These are phyloP conservation scores for Orthosia incerta DNA, from an alignment of 2,888 invertebrate species.

Conservation along the genomic window DNA sequence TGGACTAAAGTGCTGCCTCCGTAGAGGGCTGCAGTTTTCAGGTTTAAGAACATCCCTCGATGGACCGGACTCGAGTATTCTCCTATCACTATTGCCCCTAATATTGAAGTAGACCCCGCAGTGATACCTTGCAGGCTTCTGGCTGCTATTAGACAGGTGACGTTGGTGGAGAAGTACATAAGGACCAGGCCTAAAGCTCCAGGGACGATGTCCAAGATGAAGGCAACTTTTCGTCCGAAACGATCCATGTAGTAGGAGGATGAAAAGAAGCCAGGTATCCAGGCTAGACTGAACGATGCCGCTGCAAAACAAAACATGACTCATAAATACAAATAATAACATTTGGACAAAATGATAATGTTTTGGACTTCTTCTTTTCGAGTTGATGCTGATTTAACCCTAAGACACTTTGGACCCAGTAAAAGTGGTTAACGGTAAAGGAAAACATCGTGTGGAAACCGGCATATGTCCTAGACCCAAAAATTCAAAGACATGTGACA, in stretches of 20 bases:
- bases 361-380: too few species aligned
- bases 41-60: constrained; percentile 75
- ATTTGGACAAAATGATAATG: too few species aligned
- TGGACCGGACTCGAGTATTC: constrained; percentile 76
- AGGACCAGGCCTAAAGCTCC: constrained; percentile 87
- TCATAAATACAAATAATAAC: too few species aligned
- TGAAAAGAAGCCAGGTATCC: constrained; percentile 65
- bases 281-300: constrained; percentile 66
- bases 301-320: constrained; percentile 59
- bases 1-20: constrained; percentile 71
- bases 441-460: too few species aligned
- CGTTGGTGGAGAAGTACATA: constrained; percentile 75
- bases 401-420: too few species aligned
- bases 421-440: too few species aligned
- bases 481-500: too few species aligned
- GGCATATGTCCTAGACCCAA: too few species aligned
- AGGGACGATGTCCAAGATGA: constrained; percentile 80
- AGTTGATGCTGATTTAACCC: too few species aligned
- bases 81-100: constrained; percentile 77
- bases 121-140: constrained; percentile 79
- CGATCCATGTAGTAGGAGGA: constrained; percentile 65
- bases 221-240: constrained; percentile 84
- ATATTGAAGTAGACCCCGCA: constrained; percentile 83
- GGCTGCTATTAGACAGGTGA: constrained; percentile 73
- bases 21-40: constrained; percentile 72